phyloP scores from a whole-genome alignment of 2,888 invertebrate species.

The Pseudanteris insignis region DNA sequence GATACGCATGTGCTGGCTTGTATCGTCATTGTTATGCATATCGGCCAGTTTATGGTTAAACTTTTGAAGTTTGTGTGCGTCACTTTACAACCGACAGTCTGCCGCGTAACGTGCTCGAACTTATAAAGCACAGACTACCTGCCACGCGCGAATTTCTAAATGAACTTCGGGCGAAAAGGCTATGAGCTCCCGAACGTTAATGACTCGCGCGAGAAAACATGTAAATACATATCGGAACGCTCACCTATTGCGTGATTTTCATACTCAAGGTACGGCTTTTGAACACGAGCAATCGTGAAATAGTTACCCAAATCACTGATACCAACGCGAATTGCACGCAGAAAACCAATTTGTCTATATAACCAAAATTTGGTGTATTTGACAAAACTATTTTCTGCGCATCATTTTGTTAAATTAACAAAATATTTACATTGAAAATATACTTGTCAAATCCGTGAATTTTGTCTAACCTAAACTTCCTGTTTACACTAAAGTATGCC shows the following conservation, averaged over 20 bases:
- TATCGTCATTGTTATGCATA: slow-evolving; percentile 43
- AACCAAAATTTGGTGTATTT: too few relatives aligned
- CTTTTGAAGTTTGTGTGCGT: slow-evolving; percentile 41
- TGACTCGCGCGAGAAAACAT: slow-evolving; percentile 40
- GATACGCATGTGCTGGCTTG: slow-evolving; percentile 29
- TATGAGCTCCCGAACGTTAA: slow-evolving; percentile 35
- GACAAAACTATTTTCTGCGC: too few relatives aligned
- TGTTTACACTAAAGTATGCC: too few relatives aligned
- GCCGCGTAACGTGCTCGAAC: slow-evolving; percentile 38
- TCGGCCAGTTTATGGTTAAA: slow-evolving; percentile 43
- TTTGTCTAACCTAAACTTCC: too few relatives aligned
- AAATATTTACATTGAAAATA: too few relatives aligned
- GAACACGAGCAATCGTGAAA: slow-evolving; percentile 8
- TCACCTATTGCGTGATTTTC: slow-evolving; percentile 25
- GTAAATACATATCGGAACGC: slow-evolving; percentile 28
- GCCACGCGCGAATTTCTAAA: slow-evolving; percentile 40
- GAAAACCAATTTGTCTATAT: neutral
- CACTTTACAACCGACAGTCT: slow-evolving; percentile 41
- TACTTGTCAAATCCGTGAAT: too few relatives aligned
- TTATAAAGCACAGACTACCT: slow-evolving; percentile 40
- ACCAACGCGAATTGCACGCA: neutral
- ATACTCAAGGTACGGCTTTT: slow-evolving; percentile 19
- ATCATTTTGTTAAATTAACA: too few relatives aligned
- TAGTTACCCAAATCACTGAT: neutral
- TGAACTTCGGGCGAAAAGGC: slow-evolving; percentile 39